phyloP scores from a whole-genome alignment of 2,113 vertebrate species.

The Martes martes region DNA sequence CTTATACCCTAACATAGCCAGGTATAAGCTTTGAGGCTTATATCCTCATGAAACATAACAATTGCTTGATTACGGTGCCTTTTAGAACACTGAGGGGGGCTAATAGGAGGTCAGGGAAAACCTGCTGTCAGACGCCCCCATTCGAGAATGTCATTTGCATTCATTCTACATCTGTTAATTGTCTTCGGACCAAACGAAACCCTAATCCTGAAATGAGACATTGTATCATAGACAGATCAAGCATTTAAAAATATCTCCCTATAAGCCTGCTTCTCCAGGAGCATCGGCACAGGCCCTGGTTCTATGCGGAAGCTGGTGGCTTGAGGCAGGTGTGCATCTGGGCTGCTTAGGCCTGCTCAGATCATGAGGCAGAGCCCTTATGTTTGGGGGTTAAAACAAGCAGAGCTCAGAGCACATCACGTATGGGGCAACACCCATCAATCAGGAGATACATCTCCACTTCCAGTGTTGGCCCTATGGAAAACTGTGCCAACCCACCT shows the following conservation, averaged over 20 bases:
- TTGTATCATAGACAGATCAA: background rate
- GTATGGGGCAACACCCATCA: too few relatives aligned
- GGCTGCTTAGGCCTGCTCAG: background rate
- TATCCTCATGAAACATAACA: background rate
- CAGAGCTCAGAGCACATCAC: background rate
- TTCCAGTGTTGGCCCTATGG: background rate
- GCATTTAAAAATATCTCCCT: too few relatives aligned
- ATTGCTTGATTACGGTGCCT: background rate
- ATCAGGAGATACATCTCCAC: background rate
- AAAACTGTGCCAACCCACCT: background rate
- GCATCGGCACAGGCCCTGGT: background rate
- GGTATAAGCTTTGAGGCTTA: background rate
- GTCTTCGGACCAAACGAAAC: background rate
- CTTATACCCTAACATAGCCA: background rate
- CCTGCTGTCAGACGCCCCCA: background rate
- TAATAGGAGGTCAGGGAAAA: background rate
- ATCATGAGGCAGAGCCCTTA: background rate
- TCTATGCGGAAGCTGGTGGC: too few relatives aligned
- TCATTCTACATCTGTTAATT: too few relatives aligned
- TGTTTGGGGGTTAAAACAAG: background rate
- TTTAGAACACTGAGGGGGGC: background rate
- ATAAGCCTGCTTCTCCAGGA: background rate
- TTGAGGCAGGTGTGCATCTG: background rate
- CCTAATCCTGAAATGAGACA: background rate
- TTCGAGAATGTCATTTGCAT: too few relatives aligned